Evolutionary conservation across 1,140 invertebrate genomes (phyloP), one percentile per base, ranked within the genome.

Genomic region (Nixonia krombeini): DNA sequence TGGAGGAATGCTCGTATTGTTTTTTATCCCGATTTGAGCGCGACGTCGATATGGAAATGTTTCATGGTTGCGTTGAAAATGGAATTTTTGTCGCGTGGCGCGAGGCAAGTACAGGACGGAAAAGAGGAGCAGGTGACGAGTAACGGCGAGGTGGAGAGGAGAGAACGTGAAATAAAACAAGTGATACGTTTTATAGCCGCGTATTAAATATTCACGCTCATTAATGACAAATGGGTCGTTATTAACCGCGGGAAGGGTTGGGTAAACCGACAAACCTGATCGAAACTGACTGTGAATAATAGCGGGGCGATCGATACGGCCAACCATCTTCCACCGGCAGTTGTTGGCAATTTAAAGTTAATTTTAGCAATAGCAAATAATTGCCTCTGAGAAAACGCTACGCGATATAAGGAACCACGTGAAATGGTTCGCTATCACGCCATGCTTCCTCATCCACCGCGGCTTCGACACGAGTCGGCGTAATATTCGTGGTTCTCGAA

Each of bases 321-420:
- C 38, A 33, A 41, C 28, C 50, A 38, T 51, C 18, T 23, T 49
- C 28, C 15, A 56, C 47, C 38, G 55, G 42, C 57, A 55, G 56
- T 57, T 29, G 31, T 37, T 40, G 35, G 58, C 76, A 77, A 78
- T 80, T 76, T 74, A 68, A 73, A 74, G 72, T 78, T 82, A 80
- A 81, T 78, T 80, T 79, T 58, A 70, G 55, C 66, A 74, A 79
- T 67, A 79, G 75, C 72, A 76, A 80, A 83, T 82, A 82, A 81
- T 82, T 80, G 79, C 66, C 50, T 69, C 57, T 17, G 57, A 31
- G 51, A 64, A 65, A 62, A 62, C 37, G 63, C 13, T 49, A 26
- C 50, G 41, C 42, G 38, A 46, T 42, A 41, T 72, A 74, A 74
- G 71, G 65, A 71, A 69, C 51, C 53, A 33, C 33, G 23, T 40